phyloP scores from a whole-genome alignment of 2,888 invertebrate species.

The Drosophila greeni region DNA sequence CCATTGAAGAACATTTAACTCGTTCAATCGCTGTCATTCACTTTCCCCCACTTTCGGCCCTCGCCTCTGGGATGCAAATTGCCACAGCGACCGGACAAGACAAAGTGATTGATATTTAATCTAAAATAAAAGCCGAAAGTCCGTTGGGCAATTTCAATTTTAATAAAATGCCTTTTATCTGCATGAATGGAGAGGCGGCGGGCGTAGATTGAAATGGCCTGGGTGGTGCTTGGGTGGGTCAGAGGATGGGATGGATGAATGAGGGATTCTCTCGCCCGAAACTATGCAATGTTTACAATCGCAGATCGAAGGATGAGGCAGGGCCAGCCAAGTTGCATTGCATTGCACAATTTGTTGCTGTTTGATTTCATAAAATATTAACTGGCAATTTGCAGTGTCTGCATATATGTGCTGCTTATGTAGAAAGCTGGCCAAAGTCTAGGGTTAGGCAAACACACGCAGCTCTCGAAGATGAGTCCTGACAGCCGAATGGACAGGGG shows the following conservation, averaged over 20 bases:
- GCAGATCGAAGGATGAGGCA: neutral
- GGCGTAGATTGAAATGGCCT: constrained; percentile 8
- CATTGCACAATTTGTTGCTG: constrained; percentile 69
- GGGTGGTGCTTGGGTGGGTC: neutral
- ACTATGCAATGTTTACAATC: constrained; percentile 40
- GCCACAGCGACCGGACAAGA: constrained; percentile 29
- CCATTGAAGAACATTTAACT: constrained; percentile 41
- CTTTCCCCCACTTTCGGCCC: constrained; percentile 2
- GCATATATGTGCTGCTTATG: constrained; percentile 47
- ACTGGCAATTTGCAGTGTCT: constrained; percentile 70
- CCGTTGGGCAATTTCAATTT: constrained; percentile 49
- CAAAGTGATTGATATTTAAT: constrained; percentile 66
- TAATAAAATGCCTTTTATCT: constrained; percentile 48
- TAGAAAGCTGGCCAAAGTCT: constrained; percentile 29
- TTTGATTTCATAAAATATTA: constrained; percentile 72
- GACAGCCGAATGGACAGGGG: constrained; percentile 11
- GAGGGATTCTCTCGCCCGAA: constrained; percentile 30
- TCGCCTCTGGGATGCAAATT: constrained; percentile 18
- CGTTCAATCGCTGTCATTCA: constrained; percentile 45
- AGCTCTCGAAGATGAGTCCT: constrained; percentile 29
- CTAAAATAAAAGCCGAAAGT: constrained; percentile 53
- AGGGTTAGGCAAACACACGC: constrained; percentile 51
- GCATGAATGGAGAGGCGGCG: neutral
- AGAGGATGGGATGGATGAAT: neutral
- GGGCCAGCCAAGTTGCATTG: constrained; percentile 51